These are phyloP conservation scores for Dicaeum eximium DNA, from an alignment of 2,113 vertebrate species.

Conservation along the genomic window DNA sequence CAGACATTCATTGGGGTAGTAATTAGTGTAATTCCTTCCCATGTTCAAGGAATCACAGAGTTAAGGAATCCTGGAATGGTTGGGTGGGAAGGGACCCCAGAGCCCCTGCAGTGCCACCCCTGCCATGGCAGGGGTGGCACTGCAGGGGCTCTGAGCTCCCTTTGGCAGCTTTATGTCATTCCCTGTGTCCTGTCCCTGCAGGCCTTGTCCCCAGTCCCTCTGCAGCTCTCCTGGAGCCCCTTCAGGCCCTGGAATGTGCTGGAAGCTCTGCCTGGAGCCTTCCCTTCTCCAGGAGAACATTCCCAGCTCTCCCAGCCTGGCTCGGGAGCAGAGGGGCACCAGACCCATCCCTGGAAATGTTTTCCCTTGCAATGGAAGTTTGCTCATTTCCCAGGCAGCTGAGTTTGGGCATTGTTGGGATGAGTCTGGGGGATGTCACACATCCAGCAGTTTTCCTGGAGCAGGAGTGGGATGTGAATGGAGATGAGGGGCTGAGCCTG, in stretches of 20 bases:
- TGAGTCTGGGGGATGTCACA: no score
- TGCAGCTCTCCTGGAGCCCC: not conserved
- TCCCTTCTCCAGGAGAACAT: accelerated
- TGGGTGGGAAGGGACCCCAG: accelerated
- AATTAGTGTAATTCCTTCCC: not conserved
- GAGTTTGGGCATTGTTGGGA: not conserved
- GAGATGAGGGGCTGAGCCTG: not conserved
- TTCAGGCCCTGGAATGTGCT: not conserved
- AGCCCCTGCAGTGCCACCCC: accelerated
- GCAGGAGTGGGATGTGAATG: not conserved
- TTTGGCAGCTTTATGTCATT: no score
- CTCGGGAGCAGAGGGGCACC: not conserved
- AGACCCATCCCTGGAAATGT: not conserved
- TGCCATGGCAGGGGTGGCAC: not conserved
- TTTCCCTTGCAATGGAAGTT: not conserved
- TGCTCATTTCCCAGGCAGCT: not conserved
- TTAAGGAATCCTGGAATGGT: not conserved
- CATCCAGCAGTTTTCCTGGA: not conserved
- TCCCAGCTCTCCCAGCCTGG: not conserved
- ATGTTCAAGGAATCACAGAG: accelerated
- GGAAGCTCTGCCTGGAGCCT: not conserved
- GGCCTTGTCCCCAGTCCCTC: not conserved
- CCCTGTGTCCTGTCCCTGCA: not conserved
- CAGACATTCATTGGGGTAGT: not conserved
- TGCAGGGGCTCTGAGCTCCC: no score